phyloP scores from a whole-genome alignment of 2,113 vertebrate genomes.

The Lagopus leucura region DNA sequence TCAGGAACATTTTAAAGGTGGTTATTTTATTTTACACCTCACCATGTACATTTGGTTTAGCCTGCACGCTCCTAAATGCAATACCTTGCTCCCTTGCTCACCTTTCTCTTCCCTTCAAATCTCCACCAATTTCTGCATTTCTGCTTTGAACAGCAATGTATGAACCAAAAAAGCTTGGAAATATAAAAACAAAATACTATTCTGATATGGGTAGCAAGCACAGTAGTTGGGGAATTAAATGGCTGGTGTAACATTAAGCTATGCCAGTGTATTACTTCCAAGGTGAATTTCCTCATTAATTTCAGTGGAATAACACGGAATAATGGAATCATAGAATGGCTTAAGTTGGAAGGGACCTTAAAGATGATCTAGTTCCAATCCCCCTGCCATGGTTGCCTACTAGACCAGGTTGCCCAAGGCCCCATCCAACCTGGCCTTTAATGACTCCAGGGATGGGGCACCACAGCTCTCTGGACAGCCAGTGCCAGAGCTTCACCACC shows the following conservation, averaged over 20 bases:
- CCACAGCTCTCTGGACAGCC: no score
- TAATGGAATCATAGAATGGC: no score
- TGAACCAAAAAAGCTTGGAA: background rate
- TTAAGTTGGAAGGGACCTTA: background rate
- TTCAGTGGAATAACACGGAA: background rate
- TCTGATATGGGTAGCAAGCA: slow-evolving; percentile 6
- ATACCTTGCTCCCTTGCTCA: background rate
- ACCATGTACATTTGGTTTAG: background rate
- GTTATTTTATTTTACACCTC: background rate
- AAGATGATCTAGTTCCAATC: background rate
- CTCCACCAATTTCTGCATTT: background rate
- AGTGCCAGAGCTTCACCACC: no score
- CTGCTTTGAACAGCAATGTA: background rate
- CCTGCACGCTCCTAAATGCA: background rate
- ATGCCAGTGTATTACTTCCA: background rate
- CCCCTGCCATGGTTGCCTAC: no score
- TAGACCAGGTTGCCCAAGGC: no score
- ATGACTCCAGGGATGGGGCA: no score
- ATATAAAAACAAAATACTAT: background rate
- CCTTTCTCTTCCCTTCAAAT: background rate
- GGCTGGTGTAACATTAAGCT: background rate
- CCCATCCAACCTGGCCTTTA: no score
- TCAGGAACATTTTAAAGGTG: background rate
- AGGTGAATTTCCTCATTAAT: background rate
- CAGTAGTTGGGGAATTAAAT: background rate